Base-by-base conservation (phyloP, 2,113 vertebrate genomes). In the Psilopogon haemacephalus region DNA sequence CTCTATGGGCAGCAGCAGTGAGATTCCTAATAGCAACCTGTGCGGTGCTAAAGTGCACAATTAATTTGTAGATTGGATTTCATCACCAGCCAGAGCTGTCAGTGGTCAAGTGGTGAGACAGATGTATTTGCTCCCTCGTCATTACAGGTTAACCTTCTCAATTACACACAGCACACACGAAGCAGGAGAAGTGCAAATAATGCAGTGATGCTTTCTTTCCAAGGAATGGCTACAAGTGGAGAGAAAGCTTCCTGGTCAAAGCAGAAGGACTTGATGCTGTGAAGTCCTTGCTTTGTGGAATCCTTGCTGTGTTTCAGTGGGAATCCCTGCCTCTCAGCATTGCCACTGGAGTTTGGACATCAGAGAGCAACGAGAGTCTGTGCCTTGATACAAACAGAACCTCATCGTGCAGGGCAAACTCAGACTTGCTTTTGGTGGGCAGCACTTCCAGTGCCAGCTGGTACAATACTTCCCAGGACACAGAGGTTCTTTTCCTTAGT, bases 21-120 rank as follows among this genome's bases (percentile, higher is more conserved):
- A 81, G 23, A 35, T 79, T 78, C 67, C n/a, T n/a, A 87, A 72
- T 60, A 89, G 70, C 24, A 88, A 74, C 35, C 10, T 59, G 17
- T 70, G 58, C 77, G 72, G 20, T 78, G 38, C 33, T 75, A 76
- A 88, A 93, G 59, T 82, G 38, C 59, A 85, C 78, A 92, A 84
- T 70, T 90, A 92, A 84, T 89, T 85, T 92, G 28, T n/a, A 59
- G 84, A 72, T 64, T 79, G 55, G 79, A 79, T 96, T 75, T 94
- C 90, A 89, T 18, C 63, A 62, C 58, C n/a, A 73, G 30, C 15
- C 50, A 79, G 67, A 79, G 50, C 59, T 82, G 78, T 50, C 73
- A 73, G 5, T 82, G 55, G 60, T 92, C 67, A 92, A 92, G 77
- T 62, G 44, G 44, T 42, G 78, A 75, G 82, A 59, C 15, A 84